Evolutionary conservation across 2,888 invertebrate species (phyloP), one percentile per base, ranked within the genome.

Genomic region (Fragum whitleyi): DNA sequence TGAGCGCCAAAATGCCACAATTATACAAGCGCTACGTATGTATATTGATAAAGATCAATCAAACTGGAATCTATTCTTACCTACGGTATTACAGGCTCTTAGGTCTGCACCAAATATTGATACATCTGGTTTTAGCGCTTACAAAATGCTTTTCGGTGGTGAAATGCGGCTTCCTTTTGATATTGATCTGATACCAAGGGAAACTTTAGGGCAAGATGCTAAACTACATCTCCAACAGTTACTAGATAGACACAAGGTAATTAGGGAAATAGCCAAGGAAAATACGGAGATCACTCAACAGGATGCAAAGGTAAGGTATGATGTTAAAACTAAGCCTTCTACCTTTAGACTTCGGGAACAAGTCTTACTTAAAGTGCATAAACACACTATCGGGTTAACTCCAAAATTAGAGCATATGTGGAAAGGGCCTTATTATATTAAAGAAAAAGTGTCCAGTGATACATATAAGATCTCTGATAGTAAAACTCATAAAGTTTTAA

Each of bases 81-180:
- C n/a, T n/a, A n/a, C n/a, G n/a, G n/a, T n/a, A n/a, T n/a, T n/a
- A 81, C 87, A 86, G 85, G 85, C 88, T 47, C 47, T 88, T 26
- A 32, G 87, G 9, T 73, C 69, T 39, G 51, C 81, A 16, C 85
- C 84, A n/a, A 81, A 83, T 42, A 73, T 85, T 47, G 79, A 85
- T 2, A 83, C 87, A 42, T 72, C 74, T 11, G 79, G 81, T 19
- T 81, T 83, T 6, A 55, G 55, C 23, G 21, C 55, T n/a, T n/a
- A n/a, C n/a, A n/a, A n/a, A n/a, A n/a, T n/a, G n/a, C n/a, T n/a
- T n/a, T n/a, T n/a, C n/a, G 82, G 84, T 23, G 81, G 68, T 59
- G 74, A 83, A 51, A 70, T 85, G 47, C 84, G 86, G 57, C 74
- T 28, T 19, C 79, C 7, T 79, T 76, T 79, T 77, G 84, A 84